Evolutionary conservation across 2,888 invertebrate genomes (phyloP).

Genomic region (Drosophila hamatofila): DNA sequence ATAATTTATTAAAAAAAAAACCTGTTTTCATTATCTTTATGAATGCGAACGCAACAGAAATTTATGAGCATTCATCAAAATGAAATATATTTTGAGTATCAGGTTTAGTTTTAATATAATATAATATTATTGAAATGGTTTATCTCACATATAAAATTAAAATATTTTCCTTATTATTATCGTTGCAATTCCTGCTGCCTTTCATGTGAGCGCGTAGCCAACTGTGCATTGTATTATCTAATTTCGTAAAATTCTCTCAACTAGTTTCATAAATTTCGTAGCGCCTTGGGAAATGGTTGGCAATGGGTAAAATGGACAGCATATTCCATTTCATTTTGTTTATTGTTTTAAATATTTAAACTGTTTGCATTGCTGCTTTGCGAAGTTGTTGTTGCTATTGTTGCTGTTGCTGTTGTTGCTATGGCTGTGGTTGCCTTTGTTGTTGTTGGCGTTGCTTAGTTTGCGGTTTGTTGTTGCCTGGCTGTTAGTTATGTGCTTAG

Average conservation of each 20-base stretch:
- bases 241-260: constrained; percentile 23
- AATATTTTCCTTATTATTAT: background rate
- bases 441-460: constrained; percentile 44
- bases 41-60: background rate
- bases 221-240: constrained; percentile 12
- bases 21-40: too few species aligned
- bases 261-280: constrained; percentile 35
- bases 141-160: background rate
- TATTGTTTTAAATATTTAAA: constrained; percentile 66
- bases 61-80: background rate
- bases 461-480: constrained; percentile 48
- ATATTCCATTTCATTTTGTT: constrained; percentile 69
- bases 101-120: background rate
- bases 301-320: constrained; percentile 17
- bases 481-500: constrained; percentile 48
- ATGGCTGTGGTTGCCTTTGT: constrained; percentile 13
- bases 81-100: background rate
- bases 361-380: constrained; percentile 50
- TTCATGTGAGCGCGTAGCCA: background rate
- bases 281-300: constrained; percentile 26
- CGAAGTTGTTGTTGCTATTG: constrained; percentile 16
- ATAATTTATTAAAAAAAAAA: background rate
- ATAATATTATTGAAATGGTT: background rate
- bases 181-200: background rate
- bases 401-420: constrained; percentile 8